Conservation (phyloP, 2,797 vertebrate genomes). For the Cirrhinus molitorella region DNA sequence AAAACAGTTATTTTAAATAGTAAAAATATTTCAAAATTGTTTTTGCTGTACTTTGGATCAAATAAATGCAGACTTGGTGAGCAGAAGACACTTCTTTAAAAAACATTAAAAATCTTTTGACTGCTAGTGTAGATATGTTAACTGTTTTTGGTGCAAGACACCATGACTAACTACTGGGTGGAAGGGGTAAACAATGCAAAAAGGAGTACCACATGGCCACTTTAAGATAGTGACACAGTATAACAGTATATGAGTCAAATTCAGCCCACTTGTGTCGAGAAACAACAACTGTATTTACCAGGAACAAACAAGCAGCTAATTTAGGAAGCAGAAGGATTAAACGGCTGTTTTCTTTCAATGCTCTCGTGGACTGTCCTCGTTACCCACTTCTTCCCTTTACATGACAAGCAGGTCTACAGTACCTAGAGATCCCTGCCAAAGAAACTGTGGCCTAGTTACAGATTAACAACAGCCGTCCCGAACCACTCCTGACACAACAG, state of each 20-base stretch:
- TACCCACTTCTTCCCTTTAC: slow-evolving; percentile 53
- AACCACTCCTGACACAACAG: slow-evolving; percentile 29
- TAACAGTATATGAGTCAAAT: neutral
- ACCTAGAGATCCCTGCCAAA: slow-evolving; percentile 40
- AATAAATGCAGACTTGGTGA: no score
- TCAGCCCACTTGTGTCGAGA: neutral
- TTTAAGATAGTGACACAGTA: neutral
- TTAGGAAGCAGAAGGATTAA: slow-evolving; percentile 26
- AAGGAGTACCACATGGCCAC: neutral
- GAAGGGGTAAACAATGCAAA: neutral
- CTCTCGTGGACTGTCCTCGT: slow-evolving; percentile 44
- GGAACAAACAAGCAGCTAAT: slow-evolving; percentile 7
- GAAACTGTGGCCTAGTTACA: slow-evolving; percentile 52
- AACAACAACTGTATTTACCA: slow-evolving; percentile 26
- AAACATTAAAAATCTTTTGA: no score
- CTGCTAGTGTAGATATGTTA: neutral
- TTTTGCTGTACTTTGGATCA: no score
- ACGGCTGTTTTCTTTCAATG: slow-evolving; percentile 23
- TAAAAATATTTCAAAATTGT: no score
- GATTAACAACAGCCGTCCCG: slow-evolving; percentile 52
- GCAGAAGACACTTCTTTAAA: no score
- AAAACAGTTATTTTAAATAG: no score
- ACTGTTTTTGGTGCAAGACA: neutral
- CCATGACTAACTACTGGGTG: neutral
- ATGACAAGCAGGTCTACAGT: slow-evolving; percentile 32